A percentile compares a stretch with the other conserved stretches of the same genome.
phyloP scores from a whole-genome alignment of 2,888 invertebrate genomes.

The Subacronicta megacephala region DNA sequence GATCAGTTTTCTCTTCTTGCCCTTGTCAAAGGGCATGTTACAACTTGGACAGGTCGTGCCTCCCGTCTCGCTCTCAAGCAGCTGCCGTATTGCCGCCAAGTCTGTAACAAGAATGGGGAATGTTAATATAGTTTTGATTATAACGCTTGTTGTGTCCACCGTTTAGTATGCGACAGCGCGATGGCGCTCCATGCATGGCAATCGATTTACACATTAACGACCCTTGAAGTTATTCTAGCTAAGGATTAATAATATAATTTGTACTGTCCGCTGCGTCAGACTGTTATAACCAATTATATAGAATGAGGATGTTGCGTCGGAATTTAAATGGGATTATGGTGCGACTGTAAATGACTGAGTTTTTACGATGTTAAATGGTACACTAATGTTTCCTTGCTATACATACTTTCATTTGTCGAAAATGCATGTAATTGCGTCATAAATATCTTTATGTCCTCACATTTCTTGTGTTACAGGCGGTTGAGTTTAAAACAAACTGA shows the following conservation, averaged over 20 bases:
- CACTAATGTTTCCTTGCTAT: slow-evolving; percentile 36
- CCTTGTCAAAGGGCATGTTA: slow-evolving; percentile 98
- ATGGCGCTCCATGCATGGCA: slow-evolving; percentile 66
- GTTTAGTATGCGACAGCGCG: slow-evolving; percentile 58
- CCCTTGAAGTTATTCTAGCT: slow-evolving; percentile 70
- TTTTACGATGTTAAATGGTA: slow-evolving; percentile 49
- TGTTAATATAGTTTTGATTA: slow-evolving; percentile 56
- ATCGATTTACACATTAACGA: slow-evolving; percentile 77
- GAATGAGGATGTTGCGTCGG: slow-evolving; percentile 64
- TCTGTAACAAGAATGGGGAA: slow-evolving; percentile 90
- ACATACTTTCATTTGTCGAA: slow-evolving; percentile 41
- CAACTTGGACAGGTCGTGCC: slow-evolving; percentile 94
- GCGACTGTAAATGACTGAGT: slow-evolving; percentile 45
- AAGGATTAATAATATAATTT: slow-evolving; percentile 70
- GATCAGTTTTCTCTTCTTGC: slow-evolving; percentile 98
- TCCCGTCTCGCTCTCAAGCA: slow-evolving; percentile 93
- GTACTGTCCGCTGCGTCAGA: slow-evolving; percentile 52
- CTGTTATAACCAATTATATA: slow-evolving; percentile 70
- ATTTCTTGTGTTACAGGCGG: slow-evolving; percentile 43
- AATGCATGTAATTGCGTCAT: slow-evolving; percentile 43
- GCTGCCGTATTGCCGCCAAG: slow-evolving; percentile 94
- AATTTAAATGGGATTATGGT: slow-evolving; percentile 65
- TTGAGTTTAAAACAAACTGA: slow-evolving; percentile 58
- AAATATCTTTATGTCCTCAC: slow-evolving; percentile 51
- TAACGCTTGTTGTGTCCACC: slow-evolving; percentile 42